Base-by-base conservation (phyloP, 2,113 vertebrate species). In the Pleuronectes platessa region DNA sequence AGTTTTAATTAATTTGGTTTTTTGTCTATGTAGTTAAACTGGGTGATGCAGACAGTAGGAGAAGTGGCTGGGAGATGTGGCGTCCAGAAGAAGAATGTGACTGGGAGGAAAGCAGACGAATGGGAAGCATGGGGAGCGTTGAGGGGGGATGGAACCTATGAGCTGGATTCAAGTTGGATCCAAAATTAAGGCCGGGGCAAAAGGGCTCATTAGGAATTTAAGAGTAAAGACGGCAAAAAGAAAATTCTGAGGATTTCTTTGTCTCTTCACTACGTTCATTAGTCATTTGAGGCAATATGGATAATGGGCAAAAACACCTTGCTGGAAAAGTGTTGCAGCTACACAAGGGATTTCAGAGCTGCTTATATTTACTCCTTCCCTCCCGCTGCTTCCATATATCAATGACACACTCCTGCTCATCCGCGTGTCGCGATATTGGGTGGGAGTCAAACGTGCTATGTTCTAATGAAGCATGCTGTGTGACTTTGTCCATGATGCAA, bases 1-100 rank as follows among this genome's bases (percentile, higher is more conserved):
- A 75, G 68, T 62, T 85, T 68, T 82, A 90, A 92, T 90, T 87
- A 87, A 90, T 76, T 83, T 70, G 66, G 75, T 78, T 81, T 26
- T 82, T 82, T 60, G 61, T 2, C 4, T 49, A 61, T 74, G 68
- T 71, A 70, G 67, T 58, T 51, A 61, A 76, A 79, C 7, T 15
- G 2, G 20, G 24, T 51, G 64, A 70, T 69, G 23, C 2, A 59
- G 77, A 55, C 26, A 47, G 54, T 26, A 53, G 35, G 51, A 45
- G 49, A 37, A 27, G 70, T 7, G 13, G 70, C 55, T 45, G 74
- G 14, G 20, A 18, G 55, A 61, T 45, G 23, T 68, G 66, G 55
- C 26, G 68, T 47, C 60, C 3, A 14, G n/a, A 17, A 69, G 68
- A 68, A 79, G 82, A 51, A 68, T 35, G 62, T 51, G 68, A 68